phyloP scores from a whole-genome alignment of 2,888 invertebrate species.

The Microctonus brassicae region DNA sequence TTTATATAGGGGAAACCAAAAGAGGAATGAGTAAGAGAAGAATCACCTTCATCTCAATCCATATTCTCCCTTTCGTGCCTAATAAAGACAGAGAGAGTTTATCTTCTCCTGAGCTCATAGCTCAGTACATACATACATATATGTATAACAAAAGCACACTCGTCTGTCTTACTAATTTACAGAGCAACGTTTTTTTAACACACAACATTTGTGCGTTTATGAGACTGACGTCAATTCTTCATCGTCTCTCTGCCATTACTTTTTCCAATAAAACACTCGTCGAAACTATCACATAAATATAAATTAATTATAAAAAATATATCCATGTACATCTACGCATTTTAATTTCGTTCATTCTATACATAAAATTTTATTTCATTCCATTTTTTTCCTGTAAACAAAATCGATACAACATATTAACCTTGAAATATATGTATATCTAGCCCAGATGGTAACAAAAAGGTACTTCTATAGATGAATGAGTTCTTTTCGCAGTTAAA shows the following conservation, averaged over 20 bases:
- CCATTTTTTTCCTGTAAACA: background rate
- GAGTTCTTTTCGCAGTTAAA: constrained; percentile 60
- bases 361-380: background rate
- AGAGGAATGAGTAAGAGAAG: background rate
- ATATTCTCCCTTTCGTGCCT: constrained; percentile 35
- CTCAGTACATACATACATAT: background rate
- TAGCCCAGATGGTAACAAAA: background rate
- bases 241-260: background rate
- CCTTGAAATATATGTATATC: constrained; percentile 4
- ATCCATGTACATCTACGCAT: background rate
- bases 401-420: constrained; percentile 14
- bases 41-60: background rate
- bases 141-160: background rate
- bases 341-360: background rate
- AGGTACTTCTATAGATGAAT: constrained; percentile 29
- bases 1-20: background rate
- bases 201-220: constrained; percentile 5
- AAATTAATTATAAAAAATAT: background rate
- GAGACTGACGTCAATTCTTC: background rate
- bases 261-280: background rate
- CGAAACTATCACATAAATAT: background rate
- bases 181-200: constrained; percentile 61
- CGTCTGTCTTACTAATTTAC: constrained; percentile 58
- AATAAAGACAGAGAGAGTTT: constrained; percentile 54
- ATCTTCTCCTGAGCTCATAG: constrained; percentile 45